Evolutionary conservation across 2,888 invertebrate genomes (phyloP).

Genomic region (Melangyna quadrimaculata): DNA sequence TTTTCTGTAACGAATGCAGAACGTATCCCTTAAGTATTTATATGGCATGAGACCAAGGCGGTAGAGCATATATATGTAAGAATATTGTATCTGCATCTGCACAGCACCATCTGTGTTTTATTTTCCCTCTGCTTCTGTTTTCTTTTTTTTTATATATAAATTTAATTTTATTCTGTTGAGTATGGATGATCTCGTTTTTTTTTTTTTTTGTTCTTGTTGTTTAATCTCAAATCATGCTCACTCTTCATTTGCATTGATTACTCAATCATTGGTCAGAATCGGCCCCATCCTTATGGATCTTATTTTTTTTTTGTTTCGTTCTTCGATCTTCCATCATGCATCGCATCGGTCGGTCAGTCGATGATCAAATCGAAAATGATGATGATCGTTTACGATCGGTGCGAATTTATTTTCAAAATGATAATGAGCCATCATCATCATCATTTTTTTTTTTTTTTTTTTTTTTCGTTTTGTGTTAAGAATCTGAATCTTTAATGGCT

Average conservation of each 20-base stretch:
- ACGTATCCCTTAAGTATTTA: not conserved
- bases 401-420: conserved; percentile 34
- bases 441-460: no score
- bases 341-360: not conserved
- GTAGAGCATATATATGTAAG: conserved; percentile 22
- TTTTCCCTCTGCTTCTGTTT: conserved; percentile 17
- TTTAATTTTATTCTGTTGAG: conserved; percentile 40
- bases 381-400: conserved; percentile 38
- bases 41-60: not conserved
- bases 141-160: not conserved
- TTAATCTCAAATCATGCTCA: not conserved
- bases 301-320: not conserved
- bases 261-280: conserved; percentile 51
- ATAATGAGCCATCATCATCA: conserved; percentile 34
- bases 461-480: not conserved
- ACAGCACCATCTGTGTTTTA: conserved; percentile 55
- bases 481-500: conserved; percentile 29
- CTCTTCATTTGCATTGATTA: conserved; percentile 66
- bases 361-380: conserved; percentile 42
- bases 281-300: not conserved
- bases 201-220: not conserved
- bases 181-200: conserved; percentile 1
- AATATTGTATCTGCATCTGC: conserved; percentile 42
- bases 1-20: not conserved
- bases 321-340: not conserved